Conservation (phyloP, 1,140 invertebrate species). For the Paraescarpia echinospica region DNA sequence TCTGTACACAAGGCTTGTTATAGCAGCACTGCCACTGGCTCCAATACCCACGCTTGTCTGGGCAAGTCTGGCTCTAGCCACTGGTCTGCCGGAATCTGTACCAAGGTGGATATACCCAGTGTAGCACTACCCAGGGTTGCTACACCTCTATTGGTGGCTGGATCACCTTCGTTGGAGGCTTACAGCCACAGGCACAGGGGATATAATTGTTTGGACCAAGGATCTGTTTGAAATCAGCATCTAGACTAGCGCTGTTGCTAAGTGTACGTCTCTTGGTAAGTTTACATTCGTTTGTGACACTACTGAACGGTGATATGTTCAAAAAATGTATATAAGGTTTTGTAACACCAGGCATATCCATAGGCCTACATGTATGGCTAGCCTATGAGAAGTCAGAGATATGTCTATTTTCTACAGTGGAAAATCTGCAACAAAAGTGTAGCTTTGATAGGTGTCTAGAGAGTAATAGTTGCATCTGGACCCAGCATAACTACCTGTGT, state of each 20-base stretch:
- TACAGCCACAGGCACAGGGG: no score
- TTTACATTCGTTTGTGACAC: background rate
- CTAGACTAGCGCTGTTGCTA: background rate
- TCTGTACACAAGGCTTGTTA: background rate
- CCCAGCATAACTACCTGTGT: no score
- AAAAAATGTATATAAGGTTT: background rate
- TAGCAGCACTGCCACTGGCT: background rate
- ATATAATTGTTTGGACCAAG: background rate
- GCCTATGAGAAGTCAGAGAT: no score
- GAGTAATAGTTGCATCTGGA: no score
- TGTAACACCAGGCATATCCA: no score
- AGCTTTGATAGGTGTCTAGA: no score
- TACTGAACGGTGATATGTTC: background rate
- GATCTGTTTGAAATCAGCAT: background rate
- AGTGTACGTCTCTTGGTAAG: background rate
- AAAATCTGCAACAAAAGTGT: no score
- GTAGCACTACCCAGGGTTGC: no score
- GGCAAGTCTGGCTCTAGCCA: background rate
- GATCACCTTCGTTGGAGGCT: background rate
- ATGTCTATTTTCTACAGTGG: no score
- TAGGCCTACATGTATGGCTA: no score
- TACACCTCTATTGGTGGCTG: background rate
- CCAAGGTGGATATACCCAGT: background rate
- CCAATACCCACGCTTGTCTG: background rate
- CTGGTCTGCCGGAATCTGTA: background rate